These are phyloP conservation scores for Acridotheres tristis DNA, from an alignment of 2,797 vertebrate species.

Conservation along the genomic window DNA sequence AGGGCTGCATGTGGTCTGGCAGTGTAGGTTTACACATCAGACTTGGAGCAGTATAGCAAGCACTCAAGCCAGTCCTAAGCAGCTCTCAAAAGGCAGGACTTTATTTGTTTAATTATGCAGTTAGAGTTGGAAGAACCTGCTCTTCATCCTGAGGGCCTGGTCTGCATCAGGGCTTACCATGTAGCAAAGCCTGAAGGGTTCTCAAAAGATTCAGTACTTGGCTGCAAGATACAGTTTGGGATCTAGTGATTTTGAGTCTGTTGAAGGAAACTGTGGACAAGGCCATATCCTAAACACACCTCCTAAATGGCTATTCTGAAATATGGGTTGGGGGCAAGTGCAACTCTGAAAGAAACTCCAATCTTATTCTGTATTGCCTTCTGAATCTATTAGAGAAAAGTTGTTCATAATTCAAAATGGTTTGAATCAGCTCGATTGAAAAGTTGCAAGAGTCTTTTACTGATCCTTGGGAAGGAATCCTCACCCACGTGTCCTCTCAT, in stretches of 20 bases:
- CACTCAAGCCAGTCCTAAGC: not conserved
- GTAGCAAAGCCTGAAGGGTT: not conserved
- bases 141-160: not conserved
- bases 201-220: not conserved
- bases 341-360: not conserved
- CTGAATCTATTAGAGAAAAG: not conserved
- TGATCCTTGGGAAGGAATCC: not conserved
- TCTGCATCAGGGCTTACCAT: not conserved
- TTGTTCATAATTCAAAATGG: not conserved
- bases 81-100: not conserved
- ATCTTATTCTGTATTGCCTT: not conserved
- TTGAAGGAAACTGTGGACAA: not conserved
- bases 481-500: fast-evolving
- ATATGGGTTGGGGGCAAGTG: fast-evolving
- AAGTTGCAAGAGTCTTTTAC: not conserved
- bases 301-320: fast-evolving
- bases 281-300: not conserved
- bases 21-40: not conserved
- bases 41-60: not conserved
- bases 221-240: not conserved
- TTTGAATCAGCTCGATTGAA: not conserved
- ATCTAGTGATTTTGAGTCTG: not conserved
- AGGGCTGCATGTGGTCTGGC: not conserved
- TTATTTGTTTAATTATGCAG: not conserved
- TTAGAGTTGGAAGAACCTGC: not conserved